These are phyloP conservation scores for Myxocyprinus asiaticus DNA, from an alignment of 2,113 vertebrate genomes.

Conservation along the genomic window DNA sequence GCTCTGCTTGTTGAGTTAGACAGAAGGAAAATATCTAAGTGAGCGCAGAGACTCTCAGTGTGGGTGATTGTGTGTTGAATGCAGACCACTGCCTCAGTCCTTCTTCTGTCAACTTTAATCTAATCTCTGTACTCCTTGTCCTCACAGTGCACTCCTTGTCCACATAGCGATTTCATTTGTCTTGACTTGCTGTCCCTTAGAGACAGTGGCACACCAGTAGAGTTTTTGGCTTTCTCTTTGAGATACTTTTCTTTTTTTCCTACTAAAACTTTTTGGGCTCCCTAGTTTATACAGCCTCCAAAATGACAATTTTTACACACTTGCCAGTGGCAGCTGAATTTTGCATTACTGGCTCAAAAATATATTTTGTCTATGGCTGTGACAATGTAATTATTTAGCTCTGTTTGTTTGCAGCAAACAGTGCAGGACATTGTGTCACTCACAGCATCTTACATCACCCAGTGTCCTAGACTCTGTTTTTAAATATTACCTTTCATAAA, in stretches of 20 bases:
- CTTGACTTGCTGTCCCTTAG: conserved; percentile 45
- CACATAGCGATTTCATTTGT: conserved; percentile 37
- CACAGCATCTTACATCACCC: no score
- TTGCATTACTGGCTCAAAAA: no score
- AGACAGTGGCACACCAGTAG: conserved; percentile 30
- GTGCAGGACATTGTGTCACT: no score
- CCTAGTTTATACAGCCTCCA: no score
- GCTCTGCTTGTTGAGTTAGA: conserved; percentile 30
- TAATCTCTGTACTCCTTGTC: conserved; percentile 24
- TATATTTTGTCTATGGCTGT: no score
- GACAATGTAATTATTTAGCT: no score
- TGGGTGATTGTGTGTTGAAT: conserved; percentile 24
- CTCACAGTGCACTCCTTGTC: conserved; percentile 14
- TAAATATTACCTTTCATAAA: no score
- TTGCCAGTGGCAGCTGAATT: no score
- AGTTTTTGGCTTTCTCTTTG: conserved; percentile 15
- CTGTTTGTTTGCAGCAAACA: no score
- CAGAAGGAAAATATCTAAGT: conserved; percentile 21
- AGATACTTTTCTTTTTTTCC: not conserved
- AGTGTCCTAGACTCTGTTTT: no score
- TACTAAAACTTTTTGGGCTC: not conserved
- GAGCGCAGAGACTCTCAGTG: not conserved
- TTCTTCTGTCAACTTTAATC: conserved; percentile 45
- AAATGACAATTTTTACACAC: no score
- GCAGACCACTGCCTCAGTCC: conserved; percentile 27